Percentiles rank a stretch among this genome's conserved stretches.
phyloP scores from a whole-genome alignment of 1,140 invertebrate genomes.

The Trichogramma pretiosum region DNA sequence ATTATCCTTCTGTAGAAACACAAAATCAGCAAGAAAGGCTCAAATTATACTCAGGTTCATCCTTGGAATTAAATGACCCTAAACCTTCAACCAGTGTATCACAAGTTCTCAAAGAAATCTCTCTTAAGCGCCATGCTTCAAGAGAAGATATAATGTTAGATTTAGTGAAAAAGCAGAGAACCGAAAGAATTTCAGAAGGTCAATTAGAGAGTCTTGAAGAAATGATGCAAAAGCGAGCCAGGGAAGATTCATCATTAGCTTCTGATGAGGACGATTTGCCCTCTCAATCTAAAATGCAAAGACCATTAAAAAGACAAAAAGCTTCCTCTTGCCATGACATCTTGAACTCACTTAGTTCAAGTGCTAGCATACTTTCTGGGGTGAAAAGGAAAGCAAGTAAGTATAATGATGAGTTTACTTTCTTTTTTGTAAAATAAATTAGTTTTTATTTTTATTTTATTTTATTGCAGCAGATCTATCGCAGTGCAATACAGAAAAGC shows the following conservation, averaged over 20 bases:
- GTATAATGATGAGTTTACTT: constrained; percentile 11
- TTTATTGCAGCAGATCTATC: constrained; percentile 32
- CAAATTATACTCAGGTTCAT: not conserved
- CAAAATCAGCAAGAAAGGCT: constrained; percentile 18
- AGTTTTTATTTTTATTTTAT: not conserved
- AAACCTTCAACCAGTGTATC: constrained; percentile 11
- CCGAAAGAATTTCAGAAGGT: constrained; percentile 26
- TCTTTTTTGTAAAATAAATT: not conserved
- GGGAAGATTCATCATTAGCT: constrained; percentile 37
- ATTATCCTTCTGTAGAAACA: constrained; percentile 28
- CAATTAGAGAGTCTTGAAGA: constrained; percentile 37
- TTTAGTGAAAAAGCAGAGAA: constrained; percentile 38
- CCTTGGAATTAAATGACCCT: constrained; percentile 6
- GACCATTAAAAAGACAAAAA: constrained; percentile 38
- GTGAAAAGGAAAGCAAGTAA: constrained; percentile 41
- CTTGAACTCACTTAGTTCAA: constrained; percentile 40
- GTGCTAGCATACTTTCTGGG: constrained; percentile 31
- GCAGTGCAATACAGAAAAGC: constrained; percentile 36
- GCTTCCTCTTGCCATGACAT: constrained; percentile 42
- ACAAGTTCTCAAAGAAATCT: constrained; percentile 33
- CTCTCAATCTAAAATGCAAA: constrained; percentile 26
- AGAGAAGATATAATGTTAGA: constrained; percentile 35
- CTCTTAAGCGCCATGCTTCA: constrained; percentile 39
- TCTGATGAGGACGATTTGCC: constrained; percentile 35
- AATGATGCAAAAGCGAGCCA: constrained; percentile 36